Evolutionary conservation across 2,797 vertebrate genomes (phyloP).

Genomic region (Gallinago stenura): DNA sequence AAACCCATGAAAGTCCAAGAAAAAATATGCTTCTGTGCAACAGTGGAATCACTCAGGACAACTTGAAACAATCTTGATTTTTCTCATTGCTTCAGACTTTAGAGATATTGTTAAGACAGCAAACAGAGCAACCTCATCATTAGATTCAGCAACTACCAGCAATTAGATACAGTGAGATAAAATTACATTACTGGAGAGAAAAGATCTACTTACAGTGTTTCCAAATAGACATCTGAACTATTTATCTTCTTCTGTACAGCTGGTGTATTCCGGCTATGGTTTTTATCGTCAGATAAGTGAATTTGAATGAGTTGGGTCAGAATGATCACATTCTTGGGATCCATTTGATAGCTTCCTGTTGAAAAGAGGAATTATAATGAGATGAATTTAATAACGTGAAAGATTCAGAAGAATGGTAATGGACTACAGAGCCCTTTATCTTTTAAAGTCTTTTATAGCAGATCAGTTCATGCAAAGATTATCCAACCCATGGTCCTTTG

Average conservation of each 20-base stretch:
- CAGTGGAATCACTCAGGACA: not conserved
- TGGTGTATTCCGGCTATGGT: not conserved
- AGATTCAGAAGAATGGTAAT: not conserved
- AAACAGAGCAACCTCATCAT: constrained; percentile 27
- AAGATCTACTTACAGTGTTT: constrained; percentile 47
- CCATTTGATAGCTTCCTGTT: constrained; percentile 42
- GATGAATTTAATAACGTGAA: constrained; percentile 2
- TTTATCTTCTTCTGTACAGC: constrained; percentile 31
- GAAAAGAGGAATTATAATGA: constrained; percentile 31
- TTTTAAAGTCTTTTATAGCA: not conserved
- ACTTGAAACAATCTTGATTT: not conserved
- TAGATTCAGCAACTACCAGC: constrained; percentile 21
- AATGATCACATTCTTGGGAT: not conserved
- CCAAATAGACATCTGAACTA: constrained; percentile 33
- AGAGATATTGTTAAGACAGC: not conserved
- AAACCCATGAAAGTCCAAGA: not conserved
- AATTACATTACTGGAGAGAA: constrained; percentile 61
- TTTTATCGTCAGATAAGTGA: not conserved
- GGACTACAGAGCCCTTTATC: not conserved
- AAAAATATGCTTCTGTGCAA: not conserved
- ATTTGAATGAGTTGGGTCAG: constrained; percentile 13
- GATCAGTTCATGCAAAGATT: not conserved
- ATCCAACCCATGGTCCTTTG: not conserved
- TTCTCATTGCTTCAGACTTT: not conserved
- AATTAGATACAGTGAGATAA: constrained; percentile 62